Conservation (phyloP, 2,888 invertebrate species). For the Spicauda simplicius region DNA sequence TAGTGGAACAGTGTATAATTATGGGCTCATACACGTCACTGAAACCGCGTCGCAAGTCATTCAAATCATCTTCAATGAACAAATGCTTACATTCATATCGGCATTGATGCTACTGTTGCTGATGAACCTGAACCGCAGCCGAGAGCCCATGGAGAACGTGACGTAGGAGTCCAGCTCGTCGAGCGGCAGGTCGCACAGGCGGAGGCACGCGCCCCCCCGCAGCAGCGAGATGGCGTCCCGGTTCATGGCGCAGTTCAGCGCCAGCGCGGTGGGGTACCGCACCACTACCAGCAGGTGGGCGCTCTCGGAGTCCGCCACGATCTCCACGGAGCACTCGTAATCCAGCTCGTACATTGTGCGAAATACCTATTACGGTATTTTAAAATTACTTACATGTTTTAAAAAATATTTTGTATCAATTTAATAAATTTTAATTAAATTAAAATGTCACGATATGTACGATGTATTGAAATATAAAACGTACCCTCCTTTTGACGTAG, state of each 20-base stretch:
- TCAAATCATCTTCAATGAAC: no score
- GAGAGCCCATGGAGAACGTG: slow-evolving; percentile 53
- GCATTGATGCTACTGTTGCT: slow-evolving; percentile 74
- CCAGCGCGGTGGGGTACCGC: slow-evolving; percentile 60
- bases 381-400: no score
- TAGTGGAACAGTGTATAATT: no score
- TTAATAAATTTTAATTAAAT: no score
- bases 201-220: slow-evolving; percentile 56
- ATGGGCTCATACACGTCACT: no score
- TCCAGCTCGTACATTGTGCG: slow-evolving; percentile 62
- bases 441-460: no score
- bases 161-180: slow-evolving; percentile 53
- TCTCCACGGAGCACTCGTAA: slow-evolving; percentile 67
- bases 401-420: no score
- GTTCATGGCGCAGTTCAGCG: slow-evolving; percentile 58
- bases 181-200: slow-evolving; percentile 58
- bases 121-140: slow-evolving; percentile 62
- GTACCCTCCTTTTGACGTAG: no score
- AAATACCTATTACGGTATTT: slow-evolving; percentile 57
- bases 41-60: no score
- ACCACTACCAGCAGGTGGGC: slow-evolving; percentile 60
- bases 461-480: no score
- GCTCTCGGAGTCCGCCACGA: slow-evolving; percentile 52
- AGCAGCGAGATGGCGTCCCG: slow-evolving; percentile 60
- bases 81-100: slow-evolving; percentile 67